These are phyloP conservation scores for Artemia sinica DNA, from an alignment of 2,888 invertebrate genomes.

Conservation along the genomic window DNA sequence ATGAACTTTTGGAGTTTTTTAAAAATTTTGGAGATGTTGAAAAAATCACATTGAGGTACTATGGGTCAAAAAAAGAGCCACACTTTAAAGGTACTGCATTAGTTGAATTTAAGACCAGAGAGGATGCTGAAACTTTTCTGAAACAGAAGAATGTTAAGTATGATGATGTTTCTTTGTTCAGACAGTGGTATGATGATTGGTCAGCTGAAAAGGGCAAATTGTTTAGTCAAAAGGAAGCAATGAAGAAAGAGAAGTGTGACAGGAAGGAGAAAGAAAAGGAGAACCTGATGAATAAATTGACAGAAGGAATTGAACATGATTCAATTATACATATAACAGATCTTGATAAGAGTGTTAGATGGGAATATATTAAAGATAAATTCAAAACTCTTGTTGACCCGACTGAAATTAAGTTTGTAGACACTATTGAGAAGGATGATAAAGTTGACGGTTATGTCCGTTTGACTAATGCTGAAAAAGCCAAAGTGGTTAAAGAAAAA, in stretches of 20 bases:
- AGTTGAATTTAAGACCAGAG: conserved; percentile 60
- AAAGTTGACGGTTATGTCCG: conserved; percentile 38
- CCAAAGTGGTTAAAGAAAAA: conserved; percentile 31
- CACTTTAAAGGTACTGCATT: conserved; percentile 84
- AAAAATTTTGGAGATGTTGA: conserved; percentile 48
- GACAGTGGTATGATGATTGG: too few species aligned
- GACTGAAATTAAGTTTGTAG: conserved; percentile 32
- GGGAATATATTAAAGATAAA: conserved; percentile 41
- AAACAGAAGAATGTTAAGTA: conserved; percentile 49
- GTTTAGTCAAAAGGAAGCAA: conserved; percentile 24
- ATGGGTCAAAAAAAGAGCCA: conserved; percentile 40
- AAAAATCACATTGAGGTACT: conserved; percentile 43
- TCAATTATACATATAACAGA: conserved; percentile 30
- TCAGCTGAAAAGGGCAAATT: conserved; percentile 40
- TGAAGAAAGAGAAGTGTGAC: conserved; percentile 28
- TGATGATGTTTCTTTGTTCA: conserved; percentile 43
- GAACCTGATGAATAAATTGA: conserved; percentile 27
- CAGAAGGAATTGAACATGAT: too few species aligned
- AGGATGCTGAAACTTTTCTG: conserved; percentile 61
- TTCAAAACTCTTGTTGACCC: conserved; percentile 23
- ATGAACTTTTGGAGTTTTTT: conserved; percentile 55
- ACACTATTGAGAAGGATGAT: conserved; percentile 48
- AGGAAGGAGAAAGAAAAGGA: conserved; percentile 29
- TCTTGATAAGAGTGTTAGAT: conserved; percentile 22
- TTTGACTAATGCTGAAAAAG: conserved; percentile 25